Evolutionary conservation across 2,797 vertebrate species (phyloP), one percentile per base, ranked within the genome.

Genomic region (Myotis pilosus): DNA sequence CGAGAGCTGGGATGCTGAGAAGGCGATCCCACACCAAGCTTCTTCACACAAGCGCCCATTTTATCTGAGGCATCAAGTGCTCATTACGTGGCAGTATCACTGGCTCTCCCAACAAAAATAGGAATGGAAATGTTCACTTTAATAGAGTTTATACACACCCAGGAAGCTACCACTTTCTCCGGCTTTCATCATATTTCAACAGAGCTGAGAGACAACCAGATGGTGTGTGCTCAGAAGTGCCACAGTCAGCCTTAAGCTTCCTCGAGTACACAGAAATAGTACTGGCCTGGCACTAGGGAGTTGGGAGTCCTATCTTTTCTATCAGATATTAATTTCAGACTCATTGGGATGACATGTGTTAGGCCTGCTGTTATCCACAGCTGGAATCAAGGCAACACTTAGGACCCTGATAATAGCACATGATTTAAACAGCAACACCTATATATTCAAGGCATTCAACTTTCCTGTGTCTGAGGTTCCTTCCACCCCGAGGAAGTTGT

Each of bases 201-300:
- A 75, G 30, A 87, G 64, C 60, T 33, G 41, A 80, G 33, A 94
- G 53, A 86, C 57, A 36, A 85, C 68, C 93, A 88, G 86, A 92
- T 86, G 86, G 83, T 11, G 9, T 10, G 9, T n/a, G 64, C 57
- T 92, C 71, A 51, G 79, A 89, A 89, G 86, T 78, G 79, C 51
- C 76, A 79, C 3, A 15, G 30, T 84, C 71, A 47, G 36, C 85
- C 47, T n/a, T n/a, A 49, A 80, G 62, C 44, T 49, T 89, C 81
- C 87, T 82, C 36, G 55, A 88, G 88, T 49, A 85, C 85, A 93
- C 28, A 88, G 81, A 90, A 85, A 94, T 41, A 92, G 85, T n/a
- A 23, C 72, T 79, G 72, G 41, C 49, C 80, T 68, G 36, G 91
- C 84, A 93, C n/a, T 3, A 19, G 60, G n/a, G 78, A 69, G 28